phyloP scores from a whole-genome alignment of 2,113 vertebrate species.

The Sebastes fasciatus region DNA sequence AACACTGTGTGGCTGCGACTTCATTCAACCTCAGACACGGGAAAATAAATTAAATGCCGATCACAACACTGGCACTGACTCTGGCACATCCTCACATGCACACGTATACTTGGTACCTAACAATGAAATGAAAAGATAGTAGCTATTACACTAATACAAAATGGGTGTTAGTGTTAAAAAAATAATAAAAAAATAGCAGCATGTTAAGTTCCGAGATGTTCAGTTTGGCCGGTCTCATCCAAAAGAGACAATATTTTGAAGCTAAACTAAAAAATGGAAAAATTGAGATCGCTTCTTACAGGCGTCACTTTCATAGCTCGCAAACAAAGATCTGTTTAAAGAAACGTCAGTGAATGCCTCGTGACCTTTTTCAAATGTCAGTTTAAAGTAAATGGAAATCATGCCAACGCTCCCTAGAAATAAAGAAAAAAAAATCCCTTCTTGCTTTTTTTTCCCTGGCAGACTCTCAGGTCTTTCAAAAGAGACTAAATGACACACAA shows the following conservation, averaged over 20 bases:
- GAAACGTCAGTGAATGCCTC: conserved; percentile 40
- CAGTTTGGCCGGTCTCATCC: conserved; percentile 26
- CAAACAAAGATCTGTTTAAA: conserved; percentile 14
- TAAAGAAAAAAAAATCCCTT: conserved; percentile 20
- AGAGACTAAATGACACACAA: conserved; percentile 23
- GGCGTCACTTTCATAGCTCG: neutral
- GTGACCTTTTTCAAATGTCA: conserved; percentile 14
- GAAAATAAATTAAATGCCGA: conserved; percentile 53
- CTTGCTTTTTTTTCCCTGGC: neutral
- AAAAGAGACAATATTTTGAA: conserved; percentile 8
- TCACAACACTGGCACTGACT: conserved; percentile 46
- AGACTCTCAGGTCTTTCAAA: conserved; percentile 19
- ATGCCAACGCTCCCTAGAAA: neutral
- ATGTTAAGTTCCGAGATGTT: conserved; percentile 47
- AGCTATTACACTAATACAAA: conserved; percentile 27
- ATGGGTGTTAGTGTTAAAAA: conserved; percentile 45
- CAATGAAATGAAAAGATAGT: conserved; percentile 18
- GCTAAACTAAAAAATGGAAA: neutral
- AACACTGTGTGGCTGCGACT: conserved; percentile 60
- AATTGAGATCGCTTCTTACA: neutral
- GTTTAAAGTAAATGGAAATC: conserved; percentile 36
- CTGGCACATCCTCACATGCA: conserved; percentile 24
- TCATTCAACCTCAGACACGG: conserved; percentile 43
- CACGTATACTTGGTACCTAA: conserved; percentile 66
- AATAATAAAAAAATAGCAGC: conserved; percentile 65